Percentiles rank a stretch among this genome's conserved stretches.
These are phyloP conservation scores for Exocentrus adspersus DNA, from an alignment of 2,888 invertebrate genomes.

Conservation along the genomic window DNA sequence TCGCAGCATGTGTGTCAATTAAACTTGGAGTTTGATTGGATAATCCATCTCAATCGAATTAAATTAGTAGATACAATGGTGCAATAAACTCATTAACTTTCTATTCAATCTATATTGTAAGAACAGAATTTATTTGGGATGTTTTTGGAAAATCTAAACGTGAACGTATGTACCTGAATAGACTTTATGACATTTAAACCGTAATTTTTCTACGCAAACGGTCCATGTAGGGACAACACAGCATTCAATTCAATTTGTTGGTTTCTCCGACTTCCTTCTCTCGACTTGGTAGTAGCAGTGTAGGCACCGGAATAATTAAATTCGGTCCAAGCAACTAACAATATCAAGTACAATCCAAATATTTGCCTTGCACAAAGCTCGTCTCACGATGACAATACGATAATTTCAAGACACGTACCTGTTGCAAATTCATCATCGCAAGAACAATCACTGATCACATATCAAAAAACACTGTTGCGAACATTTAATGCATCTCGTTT, in stretches of 20 bases:
- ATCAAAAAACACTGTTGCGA: not conserved
- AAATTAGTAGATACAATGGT: too few species aligned
- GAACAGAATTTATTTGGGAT: too few species aligned
- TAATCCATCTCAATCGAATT: too few species aligned
- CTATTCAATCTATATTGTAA: too few species aligned
- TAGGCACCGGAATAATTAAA: not conserved
- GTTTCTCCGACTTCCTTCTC: not conserved
- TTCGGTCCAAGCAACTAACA: not conserved
- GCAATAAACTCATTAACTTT: too few species aligned
- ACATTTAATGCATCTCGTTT: not conserved
- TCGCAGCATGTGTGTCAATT: too few species aligned
- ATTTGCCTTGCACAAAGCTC: slow-evolving; percentile 1
- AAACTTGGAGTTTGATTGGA: too few species aligned
- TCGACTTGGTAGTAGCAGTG: not conserved
- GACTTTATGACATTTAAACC: too few species aligned
- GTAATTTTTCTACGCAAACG: not conserved
- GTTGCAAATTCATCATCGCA: slow-evolving; percentile 35
- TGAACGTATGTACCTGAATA: not conserved
- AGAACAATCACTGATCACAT: not conserved
- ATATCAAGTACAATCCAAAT: not conserved
- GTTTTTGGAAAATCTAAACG: too few species aligned
- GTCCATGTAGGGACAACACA: not conserved
- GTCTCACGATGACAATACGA: too few species aligned
- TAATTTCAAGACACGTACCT: slow-evolving; percentile 26
- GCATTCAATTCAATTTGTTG: not conserved